These are phyloP conservation scores for Montifringilla adamsi DNA, from an alignment of 2,113 vertebrate genomes.

Conservation along the genomic window DNA sequence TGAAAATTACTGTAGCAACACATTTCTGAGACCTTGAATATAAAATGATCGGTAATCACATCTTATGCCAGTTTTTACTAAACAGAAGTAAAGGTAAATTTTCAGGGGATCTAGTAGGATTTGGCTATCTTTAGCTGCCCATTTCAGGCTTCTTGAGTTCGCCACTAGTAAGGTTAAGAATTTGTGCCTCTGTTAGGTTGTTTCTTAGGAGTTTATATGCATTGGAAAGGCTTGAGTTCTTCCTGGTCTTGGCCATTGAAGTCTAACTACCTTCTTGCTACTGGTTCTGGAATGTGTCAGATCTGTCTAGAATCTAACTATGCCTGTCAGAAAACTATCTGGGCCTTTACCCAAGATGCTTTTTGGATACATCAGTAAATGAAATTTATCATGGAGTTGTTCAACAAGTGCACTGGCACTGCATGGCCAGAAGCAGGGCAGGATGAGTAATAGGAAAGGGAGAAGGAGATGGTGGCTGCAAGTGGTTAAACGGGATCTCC, in stretches of 20 bases:
- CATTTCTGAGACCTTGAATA: background rate
- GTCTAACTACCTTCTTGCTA: background rate
- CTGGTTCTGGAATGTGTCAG: background rate
- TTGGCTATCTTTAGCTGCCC: background rate
- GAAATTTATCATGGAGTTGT: background rate
- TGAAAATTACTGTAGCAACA: background rate
- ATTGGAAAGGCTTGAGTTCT: background rate
- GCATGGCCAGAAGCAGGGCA: background rate
- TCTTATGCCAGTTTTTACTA: background rate
- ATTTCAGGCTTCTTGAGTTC: background rate
- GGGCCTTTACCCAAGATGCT: background rate
- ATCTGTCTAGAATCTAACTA: background rate
- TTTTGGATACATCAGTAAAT: background rate
- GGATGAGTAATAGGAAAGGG: background rate
- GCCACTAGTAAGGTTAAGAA: background rate
- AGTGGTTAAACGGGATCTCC: background rate
- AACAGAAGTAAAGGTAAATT: background rate
- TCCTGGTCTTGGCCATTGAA: background rate
- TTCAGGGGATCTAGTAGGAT: background rate
- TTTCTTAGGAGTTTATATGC: background rate
- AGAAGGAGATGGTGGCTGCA: background rate
- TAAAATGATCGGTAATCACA: background rate
- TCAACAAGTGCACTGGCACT: rapidly evolving
- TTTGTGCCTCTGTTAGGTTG: background rate
- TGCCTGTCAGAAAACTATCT: background rate